These are phyloP conservation scores for Empis stercorea DNA, from an alignment of 2,888 invertebrate genomes.

Conservation along the genomic window DNA sequence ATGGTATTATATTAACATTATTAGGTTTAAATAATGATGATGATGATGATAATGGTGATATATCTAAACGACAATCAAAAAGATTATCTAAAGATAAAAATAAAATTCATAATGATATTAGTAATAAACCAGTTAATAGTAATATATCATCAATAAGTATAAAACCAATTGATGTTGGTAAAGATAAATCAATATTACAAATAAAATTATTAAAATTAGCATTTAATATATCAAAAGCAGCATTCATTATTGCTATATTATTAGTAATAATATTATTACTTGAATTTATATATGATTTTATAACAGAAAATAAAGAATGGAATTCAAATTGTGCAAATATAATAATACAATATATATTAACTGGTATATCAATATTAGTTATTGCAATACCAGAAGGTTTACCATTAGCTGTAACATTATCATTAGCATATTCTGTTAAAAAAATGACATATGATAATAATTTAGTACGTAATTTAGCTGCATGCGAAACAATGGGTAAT, in stretches of 20 bases:
- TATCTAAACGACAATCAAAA: slow-evolving; percentile 32
- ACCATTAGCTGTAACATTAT: slow-evolving; percentile 89
- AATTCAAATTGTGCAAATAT: slow-evolving; percentile 66
- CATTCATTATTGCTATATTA: slow-evolving; percentile 85
- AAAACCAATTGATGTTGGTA: slow-evolving; percentile 45
- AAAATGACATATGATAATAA: slow-evolving; percentile 99
- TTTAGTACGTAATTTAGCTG: slow-evolving; percentile 90
- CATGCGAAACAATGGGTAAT: slow-evolving; percentile 98
- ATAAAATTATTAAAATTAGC: slow-evolving; percentile 92
- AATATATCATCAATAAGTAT: slow-evolving; percentile 18
- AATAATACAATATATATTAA: slow-evolving; percentile 89
- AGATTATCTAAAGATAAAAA: too few species aligned
- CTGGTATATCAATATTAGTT: slow-evolving; percentile 94
- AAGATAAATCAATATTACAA: slow-evolving; percentile 92
- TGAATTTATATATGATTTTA: slow-evolving; percentile 79
- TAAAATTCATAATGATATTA: slow-evolving; percentile 75
- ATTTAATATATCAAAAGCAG: slow-evolving; percentile 96
- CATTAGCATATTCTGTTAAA: slow-evolving; percentile 95
- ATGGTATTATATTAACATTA: slow-evolving; percentile 93
- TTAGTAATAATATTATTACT: slow-evolving; percentile 91
- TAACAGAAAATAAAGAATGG: slow-evolving; percentile 54
- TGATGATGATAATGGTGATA: slow-evolving; percentile 72
- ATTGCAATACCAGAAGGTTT: slow-evolving; percentile 96
- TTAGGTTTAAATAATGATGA: slow-evolving; percentile 83
- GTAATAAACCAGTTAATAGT: slow-evolving; percentile 85